Conservation (phyloP, 1,140 invertebrate species). For the Orchestia grillus region DNA sequence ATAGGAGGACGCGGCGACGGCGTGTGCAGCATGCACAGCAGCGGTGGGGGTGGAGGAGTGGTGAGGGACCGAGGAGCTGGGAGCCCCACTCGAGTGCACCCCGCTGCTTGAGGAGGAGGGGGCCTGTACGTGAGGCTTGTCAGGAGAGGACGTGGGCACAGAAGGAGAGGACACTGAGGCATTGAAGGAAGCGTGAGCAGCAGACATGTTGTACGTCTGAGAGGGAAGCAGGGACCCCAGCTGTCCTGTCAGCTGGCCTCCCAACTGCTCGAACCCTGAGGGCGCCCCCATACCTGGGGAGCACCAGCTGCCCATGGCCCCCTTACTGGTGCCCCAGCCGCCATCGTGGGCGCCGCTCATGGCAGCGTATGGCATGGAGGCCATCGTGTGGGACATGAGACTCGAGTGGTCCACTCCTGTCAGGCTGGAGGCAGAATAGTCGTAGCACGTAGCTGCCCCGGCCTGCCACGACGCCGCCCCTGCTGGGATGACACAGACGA, state of each 20-base stretch:
- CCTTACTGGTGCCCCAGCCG: constrained; percentile 58
- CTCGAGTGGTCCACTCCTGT: constrained; percentile 64
- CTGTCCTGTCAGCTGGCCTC: constrained; percentile 59
- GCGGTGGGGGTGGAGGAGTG: constrained; percentile 36
- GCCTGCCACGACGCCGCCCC: constrained; percentile 63
- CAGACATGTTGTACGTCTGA: constrained; percentile 66
- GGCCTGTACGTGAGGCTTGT: constrained; percentile 59
- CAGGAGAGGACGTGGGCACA: constrained; percentile 57
- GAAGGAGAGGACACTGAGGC: constrained; percentile 27
- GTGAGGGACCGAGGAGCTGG: background rate
- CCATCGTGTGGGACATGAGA: constrained; percentile 66
- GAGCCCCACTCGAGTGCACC: background rate
- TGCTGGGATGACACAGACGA: constrained; percentile 15
- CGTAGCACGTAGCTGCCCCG: constrained; percentile 62
- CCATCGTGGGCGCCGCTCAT: constrained; percentile 47
- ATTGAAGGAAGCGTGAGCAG: constrained; percentile 60
- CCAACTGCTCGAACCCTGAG: constrained; percentile 63
- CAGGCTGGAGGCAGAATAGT: constrained; percentile 61
- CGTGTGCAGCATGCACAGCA: background rate
- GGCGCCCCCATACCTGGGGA: constrained; percentile 20
- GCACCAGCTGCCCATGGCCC: constrained; percentile 60
- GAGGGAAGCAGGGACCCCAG: constrained; percentile 61
- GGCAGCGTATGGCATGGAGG: constrained; percentile 65
- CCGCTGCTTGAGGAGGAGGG: constrained; percentile 31
- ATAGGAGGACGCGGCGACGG: constrained; percentile 59